These are phyloP conservation scores for Eupithecia dodoneata DNA, from an alignment of 2,888 invertebrate genomes.

Conservation along the genomic window DNA sequence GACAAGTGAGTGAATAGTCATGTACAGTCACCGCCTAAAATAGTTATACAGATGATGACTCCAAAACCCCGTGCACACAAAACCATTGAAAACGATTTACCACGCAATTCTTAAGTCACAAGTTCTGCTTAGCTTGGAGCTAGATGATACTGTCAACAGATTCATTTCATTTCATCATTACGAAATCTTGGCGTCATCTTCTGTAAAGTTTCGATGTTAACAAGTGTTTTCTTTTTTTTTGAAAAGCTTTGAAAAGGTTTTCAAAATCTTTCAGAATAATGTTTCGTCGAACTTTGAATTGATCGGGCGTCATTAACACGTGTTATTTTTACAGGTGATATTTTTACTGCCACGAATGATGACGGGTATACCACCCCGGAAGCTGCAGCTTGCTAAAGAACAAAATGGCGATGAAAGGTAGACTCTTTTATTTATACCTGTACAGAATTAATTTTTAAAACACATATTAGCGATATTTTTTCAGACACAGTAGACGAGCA, in stretches of 20 bases:
- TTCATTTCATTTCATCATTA: no score
- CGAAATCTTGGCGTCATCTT: no score
- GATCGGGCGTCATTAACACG: background rate
- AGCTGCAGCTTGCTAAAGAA: slow-evolving; percentile 89
- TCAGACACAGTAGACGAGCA: background rate
- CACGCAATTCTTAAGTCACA: background rate
- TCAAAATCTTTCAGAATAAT: background rate
- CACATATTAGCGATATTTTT: background rate
- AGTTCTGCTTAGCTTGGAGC: background rate
- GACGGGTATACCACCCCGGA: slow-evolving; percentile 94
- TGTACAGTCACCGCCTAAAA: background rate
- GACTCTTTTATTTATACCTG: slow-evolving; percentile 7
- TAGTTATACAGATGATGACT: background rate
- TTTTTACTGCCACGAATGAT: slow-evolving; percentile 93
- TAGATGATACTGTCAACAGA: no score
- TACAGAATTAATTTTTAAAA: background rate
- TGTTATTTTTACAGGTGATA: slow-evolving; percentile 85
- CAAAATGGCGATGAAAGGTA: slow-evolving; percentile 65
- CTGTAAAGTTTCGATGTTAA: no score
- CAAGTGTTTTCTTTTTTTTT: background rate
- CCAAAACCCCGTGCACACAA: background rate
- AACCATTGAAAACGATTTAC: background rate
- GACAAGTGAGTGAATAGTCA: slow-evolving; percentile 86
- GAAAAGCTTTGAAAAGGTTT: background rate
- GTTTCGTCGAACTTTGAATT: background rate